Base-by-base conservation (phyloP, 2,797 vertebrate species). In the Oceanodroma leucorhoa region DNA sequence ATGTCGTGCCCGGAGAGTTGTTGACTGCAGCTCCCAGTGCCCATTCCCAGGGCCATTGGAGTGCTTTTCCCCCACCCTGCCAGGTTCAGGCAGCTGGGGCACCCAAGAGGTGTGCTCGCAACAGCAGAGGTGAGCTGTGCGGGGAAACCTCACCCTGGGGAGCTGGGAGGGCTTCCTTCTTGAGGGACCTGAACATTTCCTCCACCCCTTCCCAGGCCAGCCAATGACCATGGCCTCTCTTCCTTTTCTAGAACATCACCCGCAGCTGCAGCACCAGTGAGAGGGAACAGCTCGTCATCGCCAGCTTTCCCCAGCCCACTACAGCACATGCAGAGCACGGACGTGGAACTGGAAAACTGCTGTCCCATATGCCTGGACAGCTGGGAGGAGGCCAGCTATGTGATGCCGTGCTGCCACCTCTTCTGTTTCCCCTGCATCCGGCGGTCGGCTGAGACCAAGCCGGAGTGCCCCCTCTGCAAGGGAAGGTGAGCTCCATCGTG, bases 41-140 rank as follows among this genome's bases (percentile, higher is more conserved):
- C 54, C 1, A 5, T 29, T 12, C 9, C 43, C 30, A 57, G 26
- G 73, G 11, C 5, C 38, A 17, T 9, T 13, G 12, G 4, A 64
- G 61, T n/a, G 40, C 30, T 41, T 30, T 83, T n/a, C 18, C 7
- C 9, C 6, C 0, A 10, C 27, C 20, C 38, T 83, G 26, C 12
- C 29, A 26, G 9, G 5, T 10, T 89, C n/a, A 19, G 34, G 46
- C 40, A 55, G 23, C 32, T 0, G 0, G 23, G n/a, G 5, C 20
- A 51, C 16, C 16, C 29, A 40, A 22, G 14, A 75, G 11, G n/a
- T 1, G 8, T 3, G 15, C 12, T 79, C 4, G 1, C 9, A 46
- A 15, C 46, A 76, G 21, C 20, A 51, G 53, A 75, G 46, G 30
- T 80, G 5, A 65, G 38, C 23, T 32, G 8, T 8, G 5, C 0